Conservation (phyloP, 2,113 vertebrate genomes). For the Myiozetetes cayanensis region DNA sequence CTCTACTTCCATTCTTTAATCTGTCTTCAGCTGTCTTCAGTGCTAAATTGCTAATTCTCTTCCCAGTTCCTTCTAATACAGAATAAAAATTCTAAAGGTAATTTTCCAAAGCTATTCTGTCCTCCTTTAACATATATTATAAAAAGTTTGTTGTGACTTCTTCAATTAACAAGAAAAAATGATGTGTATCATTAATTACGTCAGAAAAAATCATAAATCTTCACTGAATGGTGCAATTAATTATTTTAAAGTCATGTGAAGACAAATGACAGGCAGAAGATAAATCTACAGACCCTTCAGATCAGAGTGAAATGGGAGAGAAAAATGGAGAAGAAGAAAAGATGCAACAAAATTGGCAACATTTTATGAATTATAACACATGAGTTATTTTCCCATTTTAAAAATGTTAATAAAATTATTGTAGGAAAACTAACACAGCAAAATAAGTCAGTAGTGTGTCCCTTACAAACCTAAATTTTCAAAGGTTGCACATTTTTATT, state of each 20-base stretch:
- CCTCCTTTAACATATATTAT: slow-evolving; percentile 50
- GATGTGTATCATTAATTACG: slow-evolving; percentile 97
- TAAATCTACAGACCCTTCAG: slow-evolving; percentile 80
- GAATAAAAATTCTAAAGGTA: not conserved
- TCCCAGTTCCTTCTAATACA: not conserved
- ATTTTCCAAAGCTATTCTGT: slow-evolving; percentile 20
- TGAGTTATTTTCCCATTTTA: not conserved
- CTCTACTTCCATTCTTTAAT: not conserved
- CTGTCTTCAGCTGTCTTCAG: not conserved
- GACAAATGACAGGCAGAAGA: slow-evolving; percentile 88
- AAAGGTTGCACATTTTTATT: slow-evolving; percentile 35
- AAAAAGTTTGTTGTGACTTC: slow-evolving; percentile 75
- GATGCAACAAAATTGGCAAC: slow-evolving; percentile 40
- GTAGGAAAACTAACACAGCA: not conserved
- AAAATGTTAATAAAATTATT: not conserved
- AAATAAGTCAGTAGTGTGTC: not conserved
- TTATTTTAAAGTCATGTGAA: slow-evolving; percentile 90
- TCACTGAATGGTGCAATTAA: slow-evolving; percentile 90
- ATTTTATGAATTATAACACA: slow-evolving; percentile 39
- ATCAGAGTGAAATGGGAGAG: slow-evolving; percentile 61
- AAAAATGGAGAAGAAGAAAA: slow-evolving; percentile 57
- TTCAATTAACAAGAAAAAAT: slow-evolving; percentile 94
- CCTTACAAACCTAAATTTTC: not conserved
- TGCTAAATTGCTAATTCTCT: not conserved
- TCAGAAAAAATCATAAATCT: slow-evolving; percentile 97